Evolutionary conservation across 2,797 vertebrate species (phyloP), one percentile per base, ranked within the genome.

Genomic region (Mormyrops attenuatus): DNA sequence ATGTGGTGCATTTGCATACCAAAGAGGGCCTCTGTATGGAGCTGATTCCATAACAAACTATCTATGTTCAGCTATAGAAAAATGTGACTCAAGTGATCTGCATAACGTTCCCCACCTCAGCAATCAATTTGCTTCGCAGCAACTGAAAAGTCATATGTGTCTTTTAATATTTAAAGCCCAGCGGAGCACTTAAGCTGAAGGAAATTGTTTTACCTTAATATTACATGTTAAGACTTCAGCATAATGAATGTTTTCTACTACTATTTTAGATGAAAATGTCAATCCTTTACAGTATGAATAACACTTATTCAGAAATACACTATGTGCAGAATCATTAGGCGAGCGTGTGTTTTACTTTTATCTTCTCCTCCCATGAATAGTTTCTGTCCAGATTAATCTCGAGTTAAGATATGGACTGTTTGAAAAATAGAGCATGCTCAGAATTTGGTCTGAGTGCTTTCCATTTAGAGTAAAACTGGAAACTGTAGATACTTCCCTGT

Each of bases 121-220:
- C 22, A 52, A 38, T 86, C 13, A 34, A 17, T 86, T 55, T 30
- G 26, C 50, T 38, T 34, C 26, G 7, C 26, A 26, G 80, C 44
- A 85, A 5, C 41, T 38, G 13, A 55, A 50, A 34, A 26, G 49
- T n/a, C 85, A 34, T 69, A 80, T n/a, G 15, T 77, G 38, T 38
- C 73, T 80, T 80, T 80, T 80, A 80, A 87, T 53, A 22, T 20
- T 87, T 34, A 87, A 87, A 17, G 52, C 52, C 84, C 44, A 86
- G 49, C 22, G 34, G 13, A 86, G n/a, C n/a, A 53, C 47, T 86
- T 55, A 52, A 17, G 84, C 84, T 52, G 47, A 86, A 52, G 47
- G 13, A 86, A 30, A 50, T 53, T 30, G n/a, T 26, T 30, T 17
- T 82, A 7, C 57, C 57, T 63, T 63, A 82, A 82, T 20, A 41